phyloP scores from a whole-genome alignment of 2,797 vertebrate species.

The Tenualosa thibaudeaui region DNA sequence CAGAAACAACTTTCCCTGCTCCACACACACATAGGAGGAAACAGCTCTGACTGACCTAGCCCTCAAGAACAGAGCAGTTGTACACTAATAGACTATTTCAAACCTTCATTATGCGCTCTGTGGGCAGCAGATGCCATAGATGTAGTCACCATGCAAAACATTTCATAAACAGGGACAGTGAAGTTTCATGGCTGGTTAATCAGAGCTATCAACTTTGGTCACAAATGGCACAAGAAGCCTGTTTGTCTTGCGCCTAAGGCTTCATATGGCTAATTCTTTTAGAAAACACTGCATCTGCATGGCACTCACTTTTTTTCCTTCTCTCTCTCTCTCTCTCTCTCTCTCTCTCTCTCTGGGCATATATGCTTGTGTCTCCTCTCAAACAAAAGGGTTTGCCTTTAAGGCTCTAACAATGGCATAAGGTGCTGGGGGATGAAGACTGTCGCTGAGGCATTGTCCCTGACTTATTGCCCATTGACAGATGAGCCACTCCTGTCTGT shows the following conservation, averaged over 20 bases:
- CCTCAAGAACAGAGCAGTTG: neutral
- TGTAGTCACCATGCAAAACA: neutral
- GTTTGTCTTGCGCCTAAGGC: neutral
- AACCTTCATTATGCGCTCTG: neutral
- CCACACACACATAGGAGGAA: neutral
- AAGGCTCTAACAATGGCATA: constrained; percentile 28
- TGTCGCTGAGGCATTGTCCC: constrained; percentile 17
- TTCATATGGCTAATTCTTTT: neutral
- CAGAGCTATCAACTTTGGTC: neutral
- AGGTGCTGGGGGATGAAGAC: constrained; percentile 24
- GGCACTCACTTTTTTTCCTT: neutral
- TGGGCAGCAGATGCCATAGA: neutral
- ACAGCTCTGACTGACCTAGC: neutral
- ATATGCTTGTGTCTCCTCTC: constrained; percentile 13
- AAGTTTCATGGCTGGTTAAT: neutral
- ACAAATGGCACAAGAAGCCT: neutral
- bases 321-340: constrained; percentile 10
- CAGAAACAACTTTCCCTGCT: neutral
- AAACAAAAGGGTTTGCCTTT: neutral
- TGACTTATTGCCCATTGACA: constrained; percentile 1
- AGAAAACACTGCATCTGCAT: neutral
- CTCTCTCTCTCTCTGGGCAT: neutral
- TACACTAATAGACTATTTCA: neutral
- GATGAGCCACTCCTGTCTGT: constrained; percentile 9
- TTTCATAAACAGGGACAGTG: neutral